Conservation (phyloP, 1,140 invertebrate genomes). For the Mamestra configurata region DNA sequence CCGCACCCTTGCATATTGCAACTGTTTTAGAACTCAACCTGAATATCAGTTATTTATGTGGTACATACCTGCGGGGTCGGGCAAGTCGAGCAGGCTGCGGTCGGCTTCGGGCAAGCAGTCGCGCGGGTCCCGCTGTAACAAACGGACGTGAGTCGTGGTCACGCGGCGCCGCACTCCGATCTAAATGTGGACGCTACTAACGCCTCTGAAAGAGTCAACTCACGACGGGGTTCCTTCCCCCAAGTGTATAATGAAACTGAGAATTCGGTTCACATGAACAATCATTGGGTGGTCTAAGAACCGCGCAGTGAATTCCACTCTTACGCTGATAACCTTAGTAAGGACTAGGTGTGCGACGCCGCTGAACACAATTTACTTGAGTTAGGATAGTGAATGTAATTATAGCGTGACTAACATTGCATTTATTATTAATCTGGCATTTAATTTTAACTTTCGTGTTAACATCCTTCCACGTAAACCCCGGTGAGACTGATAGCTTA, state of each 20-base stretch:
- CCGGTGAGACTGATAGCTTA: conserved; percentile 78
- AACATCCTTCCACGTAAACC: conserved; percentile 82
- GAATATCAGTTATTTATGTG: conserved; percentile 2
- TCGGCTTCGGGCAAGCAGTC: conserved; percentile 81
- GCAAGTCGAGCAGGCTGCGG: conserved; percentile 75
- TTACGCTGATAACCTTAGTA: neutral
- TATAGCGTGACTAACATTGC: conserved; percentile 69
- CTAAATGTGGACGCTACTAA: conserved; percentile 17
- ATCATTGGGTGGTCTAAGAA: neutral
- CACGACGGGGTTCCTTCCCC: neutral
- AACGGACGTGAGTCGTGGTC: neutral
- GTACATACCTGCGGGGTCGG: conserved; percentile 74
- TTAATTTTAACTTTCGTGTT: conserved; percentile 82
- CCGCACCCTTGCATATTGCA: neutral
- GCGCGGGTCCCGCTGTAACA: conserved; percentile 72
- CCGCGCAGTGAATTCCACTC: neutral
- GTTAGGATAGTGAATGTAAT: conserved; percentile 45
- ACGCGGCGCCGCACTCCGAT: conserved; percentile 29
- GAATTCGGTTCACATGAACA: neutral
- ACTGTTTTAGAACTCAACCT: neutral
- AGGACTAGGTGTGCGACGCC: conserved; percentile 46
- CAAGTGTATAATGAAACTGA: neutral
- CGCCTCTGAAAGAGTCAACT: neutral
- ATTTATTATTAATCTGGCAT: conserved; percentile 71
- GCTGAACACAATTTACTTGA: conserved; percentile 32